phyloP scores from a whole-genome alignment of 1,140 invertebrate genomes.

The Ooceraea biroi region DNA sequence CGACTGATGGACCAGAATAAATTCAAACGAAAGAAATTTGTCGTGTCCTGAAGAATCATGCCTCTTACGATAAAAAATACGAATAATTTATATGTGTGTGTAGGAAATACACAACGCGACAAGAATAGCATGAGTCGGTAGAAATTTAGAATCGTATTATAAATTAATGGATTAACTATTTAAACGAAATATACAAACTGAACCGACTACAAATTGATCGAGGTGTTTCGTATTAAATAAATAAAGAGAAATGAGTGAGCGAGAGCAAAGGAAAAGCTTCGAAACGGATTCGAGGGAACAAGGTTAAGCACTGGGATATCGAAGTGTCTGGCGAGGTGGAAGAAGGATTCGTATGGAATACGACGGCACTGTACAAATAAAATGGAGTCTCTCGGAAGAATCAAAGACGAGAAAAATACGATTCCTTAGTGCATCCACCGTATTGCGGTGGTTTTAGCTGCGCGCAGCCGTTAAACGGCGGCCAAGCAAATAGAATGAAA shows the following conservation, averaged over 20 bases:
- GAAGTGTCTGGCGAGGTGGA: conserved; percentile 45
- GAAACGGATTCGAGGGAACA: conserved; percentile 45
- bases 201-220: neutral
- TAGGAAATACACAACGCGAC: neutral
- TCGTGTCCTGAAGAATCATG: neutral
- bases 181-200: neutral
- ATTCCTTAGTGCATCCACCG: conserved; percentile 42
- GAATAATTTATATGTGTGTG: neutral
- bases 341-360: conserved; percentile 63
- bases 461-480: conserved; percentile 45
- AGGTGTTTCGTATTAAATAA: conserved; percentile 41
- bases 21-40: neutral
- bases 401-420: conserved; percentile 60
- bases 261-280: conserved; percentile 16
- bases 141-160: neutral
- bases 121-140: neutral
- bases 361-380: conserved; percentile 57
- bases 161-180: neutral
- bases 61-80: neutral
- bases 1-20: conserved; percentile 12
- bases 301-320: conserved; percentile 69
- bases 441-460: conserved; percentile 52
- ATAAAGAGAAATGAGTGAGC: neutral
- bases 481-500: conserved; percentile 62
- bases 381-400: conserved; percentile 55